Base-by-base conservation (phyloP, 1,140 invertebrate species). In the Euwallacea similis region DNA sequence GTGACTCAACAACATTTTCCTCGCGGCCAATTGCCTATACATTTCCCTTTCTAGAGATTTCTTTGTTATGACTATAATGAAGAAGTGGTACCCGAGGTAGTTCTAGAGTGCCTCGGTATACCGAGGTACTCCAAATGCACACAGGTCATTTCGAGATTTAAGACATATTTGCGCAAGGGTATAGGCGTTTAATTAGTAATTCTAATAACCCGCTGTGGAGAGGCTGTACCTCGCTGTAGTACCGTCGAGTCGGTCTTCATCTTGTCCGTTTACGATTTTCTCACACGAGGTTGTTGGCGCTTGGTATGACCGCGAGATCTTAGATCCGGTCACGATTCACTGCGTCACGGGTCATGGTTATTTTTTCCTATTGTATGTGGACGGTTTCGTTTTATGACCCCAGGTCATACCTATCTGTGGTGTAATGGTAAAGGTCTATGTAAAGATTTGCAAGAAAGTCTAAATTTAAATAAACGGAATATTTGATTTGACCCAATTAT, bases 261-360 rank as follows among this genome's bases (percentile, higher is more conserved):
- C 63, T 59, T 66, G 42, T 42, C 62, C 44, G 53, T 64, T 44
- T 53, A 50, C 44, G 62, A 69, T 69, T 63, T 69, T 69, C 68
- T 69, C 68, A 69, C 60, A 69, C 68, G 68, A 69, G 68, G 68
- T 69, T 69, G 60, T 69, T 69, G 68, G 68, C 68, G 68, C 54
- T 63, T 63, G 44, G 43, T 10, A 13, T 13, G 16, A 42, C 66
- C 21, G 66, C 56, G 66, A 56, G 58, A 53, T 47, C 21, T 13
- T 11, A 64, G 62, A 64, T 15, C 47, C 7, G 62, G 62, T 64
- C 62, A 44, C 46, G 62, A 64, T 47, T 47, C 44, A 13, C 21
- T 13, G 62, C 47, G 15, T 21, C 47, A 47, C n/a, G 47, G 62
- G 62, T 64, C 62, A 64, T 64, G 44, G 62, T 50, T 33, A 7